A percentile compares a stretch with the other conserved stretches of the same genome.
Evolutionary conservation across 2,113 vertebrate genomes (phyloP).

Genomic region (Physeter macrocephalus): DNA sequence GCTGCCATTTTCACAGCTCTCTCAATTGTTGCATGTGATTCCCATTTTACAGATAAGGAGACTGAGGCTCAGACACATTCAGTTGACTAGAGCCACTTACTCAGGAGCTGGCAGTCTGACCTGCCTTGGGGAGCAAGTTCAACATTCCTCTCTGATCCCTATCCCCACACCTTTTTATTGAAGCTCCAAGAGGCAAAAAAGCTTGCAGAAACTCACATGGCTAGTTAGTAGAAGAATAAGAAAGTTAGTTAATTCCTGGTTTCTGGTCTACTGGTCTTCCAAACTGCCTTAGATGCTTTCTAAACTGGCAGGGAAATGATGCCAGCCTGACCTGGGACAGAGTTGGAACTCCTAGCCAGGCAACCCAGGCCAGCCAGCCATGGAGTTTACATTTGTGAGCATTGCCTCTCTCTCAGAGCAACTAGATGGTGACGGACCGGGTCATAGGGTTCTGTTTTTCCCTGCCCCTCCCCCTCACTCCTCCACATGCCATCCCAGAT

Average conservation of each 20-base stretch:
- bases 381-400: not conserved
- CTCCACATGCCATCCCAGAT: not conserved
- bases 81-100: not conserved
- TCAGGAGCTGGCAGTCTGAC: not conserved
- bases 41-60: not conserved
- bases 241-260: not conserved
- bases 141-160: not conserved
- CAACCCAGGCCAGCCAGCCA: not conserved
- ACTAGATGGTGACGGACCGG: not conserved
- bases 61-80: not conserved
- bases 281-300: not conserved
- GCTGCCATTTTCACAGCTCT: not conserved
- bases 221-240: not conserved
- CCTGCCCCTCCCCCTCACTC: accelerated
- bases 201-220: not conserved
- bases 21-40: not conserved
- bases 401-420: not conserved
- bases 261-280: not conserved
- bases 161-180: not conserved
- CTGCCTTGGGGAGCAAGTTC: not conserved
- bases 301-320: not conserved
- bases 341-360: not conserved
- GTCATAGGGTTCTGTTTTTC: not conserved
- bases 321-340: not conserved
- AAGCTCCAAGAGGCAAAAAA: not conserved